Base-by-base conservation (phyloP, 2,797 vertebrate species). In the Orientallactaga sibirica region DNA sequence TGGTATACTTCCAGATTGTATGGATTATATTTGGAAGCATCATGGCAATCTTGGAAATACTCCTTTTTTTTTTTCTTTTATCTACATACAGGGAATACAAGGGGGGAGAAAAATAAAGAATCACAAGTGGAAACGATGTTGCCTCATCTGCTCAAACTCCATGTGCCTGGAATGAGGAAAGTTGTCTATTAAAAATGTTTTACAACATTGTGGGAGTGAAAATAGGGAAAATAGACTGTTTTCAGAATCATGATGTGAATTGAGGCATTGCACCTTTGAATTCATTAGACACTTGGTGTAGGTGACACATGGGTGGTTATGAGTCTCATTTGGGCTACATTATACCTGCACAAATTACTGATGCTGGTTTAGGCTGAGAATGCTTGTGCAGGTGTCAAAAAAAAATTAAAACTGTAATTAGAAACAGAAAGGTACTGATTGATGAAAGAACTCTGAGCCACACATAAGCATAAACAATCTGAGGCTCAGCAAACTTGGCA, bases 51-150 rank as follows among this genome's bases (percentile, higher is more conserved):
- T 55, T 29, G 41, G 68, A 25, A 15, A 79, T 64, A 61, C 91
- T 84, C 61, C n/a, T 88, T 93, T 91, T 85, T 90, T 48, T 48
- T 48, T 48, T 48, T 7, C 61, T 87, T 73, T 93, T 73, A 79
- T 90, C 8, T 64, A 89, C 89, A 92, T 74, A 84, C 25, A 85
- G 94, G 97, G 97, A 97, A 95, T 96, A 82, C 1, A 92, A 96
- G 92, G 96, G 97, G 79, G 97, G 96, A 96, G 71, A 91, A 33
- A 97, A 97, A 95, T 37, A 97, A 97, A 95, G 91, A 96, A 96
- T 94, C 93, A 95, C 91, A 94, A 95, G 97, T 95, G 87, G 97
- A 97, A 97, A 87, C 55, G 93, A 94, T 9, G 93, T 96, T 97
- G 96, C 93, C 94, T 93, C 93, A 93, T 85, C 55, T 95, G 97